Conservation (phyloP, 2,888 invertebrate genomes). For the Dinocampus coccinellae region DNA sequence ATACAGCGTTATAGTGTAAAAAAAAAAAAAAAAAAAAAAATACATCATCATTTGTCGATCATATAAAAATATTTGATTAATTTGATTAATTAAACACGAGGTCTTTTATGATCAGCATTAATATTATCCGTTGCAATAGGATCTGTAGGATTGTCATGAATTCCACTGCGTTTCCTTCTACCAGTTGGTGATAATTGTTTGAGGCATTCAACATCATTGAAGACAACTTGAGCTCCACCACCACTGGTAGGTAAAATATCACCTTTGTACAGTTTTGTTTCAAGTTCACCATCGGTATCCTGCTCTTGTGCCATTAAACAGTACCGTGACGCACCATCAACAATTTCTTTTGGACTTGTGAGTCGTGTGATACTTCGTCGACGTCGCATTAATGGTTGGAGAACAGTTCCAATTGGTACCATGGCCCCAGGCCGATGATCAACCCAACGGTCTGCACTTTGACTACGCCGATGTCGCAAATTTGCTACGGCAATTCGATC, state of each 20-base stretch:
- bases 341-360: conserved; percentile 78
- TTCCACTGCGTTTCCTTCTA: conserved; percentile 61
- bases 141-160: conserved; percentile 26
- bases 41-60: too few relatives aligned
- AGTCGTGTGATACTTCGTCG: conserved; percentile 88
- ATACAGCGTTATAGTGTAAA: not conserved
- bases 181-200: conserved; percentile 83
- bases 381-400: conserved; percentile 87
- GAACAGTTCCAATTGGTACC: conserved; percentile 88
- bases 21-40: too few relatives aligned
- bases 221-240: conserved; percentile 95
- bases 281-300: conserved; percentile 92
- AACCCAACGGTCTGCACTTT: conserved; percentile 87
- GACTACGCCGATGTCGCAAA: conserved; percentile 82
- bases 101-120: conserved; percentile 50
- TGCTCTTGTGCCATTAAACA: conserved; percentile 93
- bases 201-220: conserved; percentile 93
- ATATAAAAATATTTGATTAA: not conserved
- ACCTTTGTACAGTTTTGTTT: conserved; percentile 93
- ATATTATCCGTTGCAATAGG: conserved; percentile 32
- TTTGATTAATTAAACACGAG: conserved; percentile 38
- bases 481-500: conserved; percentile 78
- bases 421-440: conserved; percentile 88
- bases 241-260: conserved; percentile 94
- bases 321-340: conserved; percentile 80